Evolutionary conservation across 2,113 vertebrate genomes (phyloP), one percentile per base, ranked within the genome.

Genomic region (Sapayoa aenigma): DNA sequence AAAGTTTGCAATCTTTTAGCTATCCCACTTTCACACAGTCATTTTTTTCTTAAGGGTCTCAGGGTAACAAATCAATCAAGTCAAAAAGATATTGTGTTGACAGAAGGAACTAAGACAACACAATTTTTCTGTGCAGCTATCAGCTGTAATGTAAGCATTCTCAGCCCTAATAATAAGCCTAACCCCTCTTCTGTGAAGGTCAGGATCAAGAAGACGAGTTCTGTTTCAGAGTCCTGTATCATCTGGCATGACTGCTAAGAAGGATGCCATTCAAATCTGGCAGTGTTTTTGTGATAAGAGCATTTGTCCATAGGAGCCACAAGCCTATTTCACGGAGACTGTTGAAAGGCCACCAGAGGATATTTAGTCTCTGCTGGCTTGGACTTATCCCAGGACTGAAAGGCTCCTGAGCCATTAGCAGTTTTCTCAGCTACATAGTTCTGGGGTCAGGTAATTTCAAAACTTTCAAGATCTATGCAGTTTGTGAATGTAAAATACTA

Each of bases 251-350:
- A 49, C 65, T 89, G 88, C 83, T 94, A 78, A 94, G 85, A 89
- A 96, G 73, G 76, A 94, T 94, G 90, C 88, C 21, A 3, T 78
- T 89, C 89, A 94, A 92, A 94, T 96, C 92, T 92, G 93, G 83
- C 92, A 90, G 56, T 74, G 76, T 77, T 90, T 81, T 58, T 93
- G 75, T 90, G 92, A 93, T 93, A 86, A 93, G 69, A 95, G 66
- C 90, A 73, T 96, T 93, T 96, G 85, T 94, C 93, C 88, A 22
- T 65, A 76, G 75, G 65, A 96, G 84, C 49, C 76, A 90, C 93
- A 93, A 97, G 65, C 92, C 77, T 96, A 55, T 96, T 96, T 96
- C 93, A 92, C 6, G 8, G 85, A 92, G 83, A 28, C 75, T 90
- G 56, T 63, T 90, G 82, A 94, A 82, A 56, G 88, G 68, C 63